Evolutionary conservation across 2,113 vertebrate genomes (phyloP).

Genomic region (Choloepus hoffmanni): DNA sequence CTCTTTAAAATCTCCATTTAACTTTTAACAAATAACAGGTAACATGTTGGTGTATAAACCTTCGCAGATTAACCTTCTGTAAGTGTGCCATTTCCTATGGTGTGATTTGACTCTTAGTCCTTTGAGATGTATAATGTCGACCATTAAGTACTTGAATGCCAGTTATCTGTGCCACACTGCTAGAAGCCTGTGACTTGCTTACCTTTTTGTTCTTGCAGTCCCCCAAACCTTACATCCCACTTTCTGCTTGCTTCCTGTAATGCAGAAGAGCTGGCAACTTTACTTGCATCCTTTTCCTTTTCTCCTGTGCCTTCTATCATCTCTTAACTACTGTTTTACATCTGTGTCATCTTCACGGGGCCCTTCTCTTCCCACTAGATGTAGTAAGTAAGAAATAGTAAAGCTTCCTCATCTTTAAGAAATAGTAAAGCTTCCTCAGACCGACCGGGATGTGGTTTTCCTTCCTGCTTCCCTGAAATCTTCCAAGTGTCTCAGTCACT

Average conservation of each 20-base stretch:
- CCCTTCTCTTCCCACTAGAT: not conserved
- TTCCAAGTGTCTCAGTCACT: accelerated
- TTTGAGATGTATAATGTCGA: accelerated
- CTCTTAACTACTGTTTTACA: too few relatives aligned
- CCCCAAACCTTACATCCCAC: accelerated
- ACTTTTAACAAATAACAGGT: not conserved
- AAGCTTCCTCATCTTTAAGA: not conserved
- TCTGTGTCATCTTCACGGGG: accelerated
- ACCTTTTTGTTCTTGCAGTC: not conserved
- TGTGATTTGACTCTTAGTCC: not conserved
- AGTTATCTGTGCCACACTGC: not conserved
- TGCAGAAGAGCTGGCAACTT: too few relatives aligned
- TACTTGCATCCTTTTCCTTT: accelerated
- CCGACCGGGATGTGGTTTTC: accelerated
- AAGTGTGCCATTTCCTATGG: not conserved
- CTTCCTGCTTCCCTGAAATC: not conserved
- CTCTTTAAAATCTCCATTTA: not conserved
- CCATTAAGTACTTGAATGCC: accelerated
- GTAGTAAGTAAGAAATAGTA: too few relatives aligned
- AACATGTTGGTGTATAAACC: accelerated
- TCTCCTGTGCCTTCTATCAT: not conserved
- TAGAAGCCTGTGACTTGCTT: not conserved
- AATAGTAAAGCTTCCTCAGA: not conserved
- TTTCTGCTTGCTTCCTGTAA: accelerated
- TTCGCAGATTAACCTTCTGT: not conserved